These are phyloP conservation scores for Asbolus verrucosus DNA, from an alignment of 1,140 invertebrate species.

Conservation along the genomic window DNA sequence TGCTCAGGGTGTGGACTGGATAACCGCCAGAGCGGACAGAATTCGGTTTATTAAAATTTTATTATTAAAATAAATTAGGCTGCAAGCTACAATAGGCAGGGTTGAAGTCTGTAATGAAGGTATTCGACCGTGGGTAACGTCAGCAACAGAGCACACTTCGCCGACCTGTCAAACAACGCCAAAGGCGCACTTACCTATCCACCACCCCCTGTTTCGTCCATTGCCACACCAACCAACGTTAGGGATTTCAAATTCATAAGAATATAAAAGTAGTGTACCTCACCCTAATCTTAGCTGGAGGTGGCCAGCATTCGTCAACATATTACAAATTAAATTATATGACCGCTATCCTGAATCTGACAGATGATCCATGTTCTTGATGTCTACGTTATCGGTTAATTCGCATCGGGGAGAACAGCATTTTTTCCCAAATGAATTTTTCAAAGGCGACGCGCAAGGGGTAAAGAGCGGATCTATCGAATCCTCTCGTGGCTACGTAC, in stretches of 20 bases:
- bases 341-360: constrained; percentile 21
- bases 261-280: background rate
- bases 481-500: too few relatives aligned
- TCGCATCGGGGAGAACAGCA: background rate
- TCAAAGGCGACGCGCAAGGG: too few relatives aligned
- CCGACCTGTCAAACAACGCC: constrained; percentile 48
- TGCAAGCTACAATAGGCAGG: constrained; percentile 36
- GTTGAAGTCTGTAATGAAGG: constrained; percentile 46
- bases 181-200: constrained; percentile 35
- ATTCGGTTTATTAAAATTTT: constrained; percentile 28
- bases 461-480: too few relatives aligned
- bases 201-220: constrained; percentile 9
- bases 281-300: too few relatives aligned
- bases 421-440: too few relatives aligned
- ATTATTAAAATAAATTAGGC: constrained; percentile 40
- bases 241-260: background rate
- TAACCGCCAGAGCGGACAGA: background rate
- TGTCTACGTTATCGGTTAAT: constrained; percentile 27
- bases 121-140: constrained; percentile 48
- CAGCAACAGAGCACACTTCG: constrained; percentile 46
- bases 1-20: background rate
- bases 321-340: constrained; percentile 40
- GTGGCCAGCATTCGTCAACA: too few relatives aligned
- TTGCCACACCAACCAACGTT: background rate
- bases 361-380: constrained; percentile 45